phyloP scores from a whole-genome alignment of 2,113 vertebrate species.

The Scortum barcoo region DNA sequence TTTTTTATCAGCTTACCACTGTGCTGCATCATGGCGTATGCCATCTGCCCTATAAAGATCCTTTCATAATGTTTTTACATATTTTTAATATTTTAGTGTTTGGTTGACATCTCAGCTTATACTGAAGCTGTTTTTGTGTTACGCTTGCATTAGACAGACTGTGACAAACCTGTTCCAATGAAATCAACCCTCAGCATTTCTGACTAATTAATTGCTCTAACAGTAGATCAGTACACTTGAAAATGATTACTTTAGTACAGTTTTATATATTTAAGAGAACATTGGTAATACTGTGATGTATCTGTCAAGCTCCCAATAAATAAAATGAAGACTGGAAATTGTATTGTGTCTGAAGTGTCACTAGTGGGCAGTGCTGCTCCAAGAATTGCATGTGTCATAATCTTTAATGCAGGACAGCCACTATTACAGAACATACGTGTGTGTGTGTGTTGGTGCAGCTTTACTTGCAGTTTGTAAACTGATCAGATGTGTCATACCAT shows the following conservation, averaged over 20 bases:
- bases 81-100: slow-evolving; percentile 26
- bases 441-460: not conserved
- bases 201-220: slow-evolving; percentile 26
- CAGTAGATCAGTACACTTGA: slow-evolving; percentile 53
- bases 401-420: too few species aligned
- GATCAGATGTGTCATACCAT: not conserved
- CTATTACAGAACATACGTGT: too few species aligned
- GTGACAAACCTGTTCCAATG: slow-evolving; percentile 53
- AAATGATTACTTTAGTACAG: slow-evolving; percentile 37
- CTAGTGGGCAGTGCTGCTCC: slow-evolving; percentile 72
- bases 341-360: slow-evolving; percentile 47
- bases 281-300: slow-evolving; percentile 50
- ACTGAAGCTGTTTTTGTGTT: slow-evolving; percentile 27
- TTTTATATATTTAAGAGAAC: slow-evolving; percentile 64
- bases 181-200: slow-evolving; percentile 48
- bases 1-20: slow-evolving; percentile 23
- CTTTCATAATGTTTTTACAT: slow-evolving; percentile 30
- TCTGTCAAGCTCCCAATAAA: slow-evolving; percentile 61
- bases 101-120: slow-evolving; percentile 35
- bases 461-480: too few species aligned
- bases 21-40: not conserved
- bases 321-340: slow-evolving; percentile 46
- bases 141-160: slow-evolving; percentile 45
- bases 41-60: not conserved
- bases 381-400: slow-evolving; percentile 4